Conservation (phyloP, 2,113 vertebrate genomes). For the Pipra filicauda region DNA sequence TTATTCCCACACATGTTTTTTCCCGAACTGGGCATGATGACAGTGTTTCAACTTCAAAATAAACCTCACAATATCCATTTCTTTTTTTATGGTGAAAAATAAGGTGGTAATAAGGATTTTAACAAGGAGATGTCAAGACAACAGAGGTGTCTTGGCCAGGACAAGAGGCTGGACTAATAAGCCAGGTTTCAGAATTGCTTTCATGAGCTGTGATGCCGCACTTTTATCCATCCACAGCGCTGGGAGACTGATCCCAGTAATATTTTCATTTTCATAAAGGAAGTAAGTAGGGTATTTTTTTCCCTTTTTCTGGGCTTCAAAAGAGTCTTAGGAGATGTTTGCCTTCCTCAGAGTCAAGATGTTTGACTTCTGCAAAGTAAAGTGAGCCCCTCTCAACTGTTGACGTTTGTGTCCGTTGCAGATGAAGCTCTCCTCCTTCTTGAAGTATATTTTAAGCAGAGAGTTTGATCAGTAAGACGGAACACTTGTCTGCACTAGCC, state of each 20-base stretch:
- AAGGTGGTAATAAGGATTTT: not conserved
- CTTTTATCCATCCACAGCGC: not conserved
- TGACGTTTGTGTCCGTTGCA: not conserved
- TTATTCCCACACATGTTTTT: not conserved
- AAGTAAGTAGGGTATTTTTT: not conserved
- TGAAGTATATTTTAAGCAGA: not conserved
- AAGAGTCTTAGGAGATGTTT: not conserved
- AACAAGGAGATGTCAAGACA: not conserved
- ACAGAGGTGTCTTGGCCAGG: no score
- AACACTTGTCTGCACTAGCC: not conserved
- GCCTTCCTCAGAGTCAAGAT: not conserved
- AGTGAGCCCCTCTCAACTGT: not conserved
- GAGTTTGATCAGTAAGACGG: not conserved
- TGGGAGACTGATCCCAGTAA: not conserved
- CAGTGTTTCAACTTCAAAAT: not conserved
- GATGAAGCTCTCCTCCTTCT: not conserved
- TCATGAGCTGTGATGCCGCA: not conserved
- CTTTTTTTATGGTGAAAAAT: not conserved
- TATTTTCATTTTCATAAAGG: not conserved
- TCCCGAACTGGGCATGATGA: not conserved
- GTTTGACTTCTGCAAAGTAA: not conserved
- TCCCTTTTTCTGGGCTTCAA: not conserved
- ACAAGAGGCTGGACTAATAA: not conserved
- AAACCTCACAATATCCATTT: not conserved
- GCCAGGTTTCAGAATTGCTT: not conserved